Percentiles rank a stretch among this genome's conserved stretches.
These are phyloP conservation scores for Polyodon spathula DNA, from an alignment of 2,113 vertebrate genomes.

Conservation along the genomic window DNA sequence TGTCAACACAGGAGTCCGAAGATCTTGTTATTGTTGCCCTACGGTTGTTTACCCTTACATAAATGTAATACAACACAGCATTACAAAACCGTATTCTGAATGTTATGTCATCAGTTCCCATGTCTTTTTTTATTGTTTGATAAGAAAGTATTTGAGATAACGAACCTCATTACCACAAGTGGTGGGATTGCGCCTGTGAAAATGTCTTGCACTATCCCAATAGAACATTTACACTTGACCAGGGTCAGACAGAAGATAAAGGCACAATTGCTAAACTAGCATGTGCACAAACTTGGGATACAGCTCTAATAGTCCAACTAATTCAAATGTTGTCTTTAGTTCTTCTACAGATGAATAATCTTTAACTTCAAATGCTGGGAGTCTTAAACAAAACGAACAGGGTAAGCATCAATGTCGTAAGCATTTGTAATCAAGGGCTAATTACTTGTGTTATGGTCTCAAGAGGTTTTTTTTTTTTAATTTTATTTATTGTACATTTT, in stretches of 20 bases:
- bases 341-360: constrained; percentile 56
- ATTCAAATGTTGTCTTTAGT: constrained; percentile 67
- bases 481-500: neutral
- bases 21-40: neutral
- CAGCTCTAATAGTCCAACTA: constrained; percentile 47
- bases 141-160: constrained; percentile 13
- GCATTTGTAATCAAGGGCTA: neutral
- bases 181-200: neutral
- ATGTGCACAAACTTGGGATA: constrained; percentile 56
- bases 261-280: constrained; percentile 13
- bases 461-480: constrained; percentile 30
- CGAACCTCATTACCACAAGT: constrained; percentile 6
- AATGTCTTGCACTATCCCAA: constrained; percentile 3
- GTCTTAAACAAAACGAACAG: constrained; percentile 42
- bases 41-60: neutral
- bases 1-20: neutral
- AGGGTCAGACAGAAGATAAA: constrained; percentile 1
- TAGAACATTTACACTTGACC: neutral
- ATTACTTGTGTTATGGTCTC: constrained; percentile 41
- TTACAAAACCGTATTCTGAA: neutral
- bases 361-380: constrained; percentile 68
- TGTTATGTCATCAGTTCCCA: neutral
- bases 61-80: neutral
- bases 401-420: neutral
- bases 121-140: neutral